phyloP scores from a whole-genome alignment of 2,888 invertebrate genomes.

The Microplitis deprimator region DNA sequence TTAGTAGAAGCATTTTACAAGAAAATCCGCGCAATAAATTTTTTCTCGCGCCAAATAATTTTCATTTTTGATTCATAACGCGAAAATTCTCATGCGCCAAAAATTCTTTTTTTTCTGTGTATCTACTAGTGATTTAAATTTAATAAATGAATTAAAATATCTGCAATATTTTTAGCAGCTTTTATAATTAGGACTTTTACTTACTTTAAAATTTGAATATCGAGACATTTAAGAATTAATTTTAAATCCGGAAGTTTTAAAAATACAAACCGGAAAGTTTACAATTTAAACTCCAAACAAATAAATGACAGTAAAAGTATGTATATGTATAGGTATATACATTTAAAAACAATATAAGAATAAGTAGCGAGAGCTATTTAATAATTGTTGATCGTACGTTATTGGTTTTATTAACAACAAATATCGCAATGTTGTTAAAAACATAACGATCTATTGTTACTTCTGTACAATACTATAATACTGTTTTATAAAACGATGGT shows the following conservation, averaged over 20 bases:
- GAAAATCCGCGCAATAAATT: no score
- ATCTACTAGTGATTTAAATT: no score
- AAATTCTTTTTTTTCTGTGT: no score
- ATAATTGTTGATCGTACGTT: slow-evolving; percentile 60
- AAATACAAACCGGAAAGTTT: slow-evolving; percentile 1
- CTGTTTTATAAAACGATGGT: slow-evolving; percentile 62
- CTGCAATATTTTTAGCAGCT: no score
- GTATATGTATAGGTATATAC: slow-evolving; percentile 55
- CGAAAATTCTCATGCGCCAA: no score
- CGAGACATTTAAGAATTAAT: background rate
- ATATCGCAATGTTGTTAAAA: slow-evolving; percentile 56
- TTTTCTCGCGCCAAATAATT: no score
- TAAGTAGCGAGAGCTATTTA: slow-evolving; percentile 47
- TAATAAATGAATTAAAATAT: no score
- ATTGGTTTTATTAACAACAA: slow-evolving; percentile 45
- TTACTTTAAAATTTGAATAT: no score
- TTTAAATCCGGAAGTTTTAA: slow-evolving; percentile 25
- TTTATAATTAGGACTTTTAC: no score
- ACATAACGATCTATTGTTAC: slow-evolving; percentile 64
- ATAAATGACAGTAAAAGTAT: slow-evolving; percentile 20
- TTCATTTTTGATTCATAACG: no score
- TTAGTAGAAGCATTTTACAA: no score
- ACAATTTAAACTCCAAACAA: background rate
- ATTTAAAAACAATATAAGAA: slow-evolving; percentile 56
- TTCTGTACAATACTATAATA: slow-evolving; percentile 59